Evolutionary conservation across 1,140 invertebrate genomes (phyloP), one percentile per base, ranked within the genome.

Genomic region (Nymphalis io): DNA sequence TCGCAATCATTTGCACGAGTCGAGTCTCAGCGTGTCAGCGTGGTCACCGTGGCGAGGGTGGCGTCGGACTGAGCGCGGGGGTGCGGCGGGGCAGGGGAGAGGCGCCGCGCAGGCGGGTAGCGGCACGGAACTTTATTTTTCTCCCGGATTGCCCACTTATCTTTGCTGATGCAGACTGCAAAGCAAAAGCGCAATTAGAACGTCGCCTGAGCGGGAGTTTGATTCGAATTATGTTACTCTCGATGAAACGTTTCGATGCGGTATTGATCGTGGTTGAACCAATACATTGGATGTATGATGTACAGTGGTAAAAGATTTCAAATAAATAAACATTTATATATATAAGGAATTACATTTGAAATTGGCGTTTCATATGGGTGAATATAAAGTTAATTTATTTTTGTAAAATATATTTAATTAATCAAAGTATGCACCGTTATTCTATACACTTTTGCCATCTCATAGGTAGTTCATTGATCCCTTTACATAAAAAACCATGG

Each of bases 81-180:
- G 66, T 21, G 75, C 60, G 66, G 48, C 33, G 70, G 33, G 76
- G 70, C 64, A 63, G 70, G 44, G 74, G 58, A 11, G 60, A 44
- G 75, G 81, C 81, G 76, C 66, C 82, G 85, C 83, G 84, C 84
- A 82, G 81, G 82, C 83, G 83, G 75, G 61, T 72, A 55, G 59
- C 65, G 60, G 67, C 63, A 60, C 46, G 70, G 72, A 80, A 82
- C 78, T 82, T 79, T 87, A 85, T 85, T 87, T 87, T 86, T 83
- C 85, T 83, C 80, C 77, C 73, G 70, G 72, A 83, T 83, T 75
- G 76, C 74, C 81, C 82, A 84, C 82, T 87, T 84, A 81, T 87
- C 84, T 87, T 80, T 78, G 78, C 81, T 77, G 77, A 81, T 86
- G 79, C 79, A 79, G 80, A 78, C 64, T 76, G 73, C 76, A 75